These are phyloP conservation scores for Nomada ferruginata DNA, from an alignment of 2,888 invertebrate species.

Conservation along the genomic window DNA sequence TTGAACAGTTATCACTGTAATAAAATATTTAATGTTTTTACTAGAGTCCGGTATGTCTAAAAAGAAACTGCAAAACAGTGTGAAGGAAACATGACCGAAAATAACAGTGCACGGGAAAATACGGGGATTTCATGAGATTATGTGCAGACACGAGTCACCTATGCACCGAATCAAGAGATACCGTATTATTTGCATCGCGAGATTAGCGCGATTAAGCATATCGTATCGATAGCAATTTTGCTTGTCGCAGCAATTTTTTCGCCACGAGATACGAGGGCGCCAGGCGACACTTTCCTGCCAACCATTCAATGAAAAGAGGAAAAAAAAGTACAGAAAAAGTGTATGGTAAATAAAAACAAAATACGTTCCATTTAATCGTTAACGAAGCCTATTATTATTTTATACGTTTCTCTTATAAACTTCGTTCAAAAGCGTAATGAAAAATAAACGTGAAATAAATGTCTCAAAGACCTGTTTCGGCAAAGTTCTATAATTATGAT, in stretches of 20 bases:
- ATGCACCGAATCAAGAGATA: constrained; percentile 53
- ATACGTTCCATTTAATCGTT: too few species aligned
- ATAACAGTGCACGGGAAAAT: constrained; percentile 3
- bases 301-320: not conserved
- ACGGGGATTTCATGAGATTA: constrained; percentile 39
- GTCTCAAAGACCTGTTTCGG: too few species aligned
- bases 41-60: not conserved
- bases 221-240: constrained; percentile 66
- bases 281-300: not conserved
- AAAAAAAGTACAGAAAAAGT: not conserved
- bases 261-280: constrained; percentile 10
- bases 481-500: too few species aligned
- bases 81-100: too few species aligned
- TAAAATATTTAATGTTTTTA: not conserved
- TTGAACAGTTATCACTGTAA: not conserved
- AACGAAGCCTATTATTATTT: too few species aligned
- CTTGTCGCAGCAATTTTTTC: constrained; percentile 63
- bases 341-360: not conserved
- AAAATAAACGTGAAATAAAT: too few species aligned
- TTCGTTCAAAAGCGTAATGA: too few species aligned
- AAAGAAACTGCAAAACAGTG: too few species aligned
- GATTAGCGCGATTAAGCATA: constrained; percentile 74
- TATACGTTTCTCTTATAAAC: too few species aligned
- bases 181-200: constrained; percentile 49
- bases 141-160: not conserved